Conservation (phyloP, 1,140 invertebrate genomes). For the Gyrodactylus salaris region DNA sequence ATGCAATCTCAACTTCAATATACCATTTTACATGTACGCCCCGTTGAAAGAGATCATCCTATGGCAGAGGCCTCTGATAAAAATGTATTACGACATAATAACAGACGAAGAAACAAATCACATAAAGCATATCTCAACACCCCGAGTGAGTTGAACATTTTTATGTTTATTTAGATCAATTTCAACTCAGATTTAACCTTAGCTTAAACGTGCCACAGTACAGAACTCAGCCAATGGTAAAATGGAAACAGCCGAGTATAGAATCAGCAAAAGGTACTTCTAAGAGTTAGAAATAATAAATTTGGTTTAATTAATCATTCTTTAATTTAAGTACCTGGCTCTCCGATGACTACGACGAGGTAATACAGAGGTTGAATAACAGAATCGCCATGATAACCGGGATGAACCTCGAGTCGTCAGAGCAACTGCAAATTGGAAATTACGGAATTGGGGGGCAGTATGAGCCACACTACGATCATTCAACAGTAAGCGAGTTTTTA, state of each 20-base stretch:
- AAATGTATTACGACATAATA: slow-evolving; percentile 56
- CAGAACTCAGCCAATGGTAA: slow-evolving; percentile 72
- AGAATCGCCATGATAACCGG: slow-evolving; percentile 36
- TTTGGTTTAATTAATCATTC: background rate
- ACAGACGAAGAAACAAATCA: slow-evolving; percentile 51
- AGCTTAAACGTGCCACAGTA: slow-evolving; percentile 69
- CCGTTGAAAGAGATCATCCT: slow-evolving; percentile 66
- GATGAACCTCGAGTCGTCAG: slow-evolving; percentile 45
- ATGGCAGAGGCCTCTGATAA: slow-evolving; percentile 43
- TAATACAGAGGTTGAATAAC: slow-evolving; percentile 35
- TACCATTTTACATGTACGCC: slow-evolving; percentile 39
- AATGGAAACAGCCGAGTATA: slow-evolving; percentile 59
- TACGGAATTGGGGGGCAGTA: slow-evolving; percentile 97
- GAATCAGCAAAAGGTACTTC: slow-evolving; percentile 55
- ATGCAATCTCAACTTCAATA: slow-evolving; percentile 36
- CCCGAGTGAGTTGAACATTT: slow-evolving; percentile 29
- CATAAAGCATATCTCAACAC: slow-evolving; percentile 48
- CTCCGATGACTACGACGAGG: slow-evolving; percentile 38
- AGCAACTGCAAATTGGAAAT: slow-evolving; percentile 50
- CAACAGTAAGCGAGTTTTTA: too few species aligned
- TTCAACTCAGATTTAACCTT: slow-evolving; percentile 13
- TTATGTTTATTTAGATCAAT: background rate
- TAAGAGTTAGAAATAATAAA: too few species aligned
- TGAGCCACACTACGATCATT: slow-evolving; percentile 87
- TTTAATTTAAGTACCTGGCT: slow-evolving; percentile 38